phyloP scores from a whole-genome alignment of 2,797 vertebrate species.

The Clarias platycephalus region DNA sequence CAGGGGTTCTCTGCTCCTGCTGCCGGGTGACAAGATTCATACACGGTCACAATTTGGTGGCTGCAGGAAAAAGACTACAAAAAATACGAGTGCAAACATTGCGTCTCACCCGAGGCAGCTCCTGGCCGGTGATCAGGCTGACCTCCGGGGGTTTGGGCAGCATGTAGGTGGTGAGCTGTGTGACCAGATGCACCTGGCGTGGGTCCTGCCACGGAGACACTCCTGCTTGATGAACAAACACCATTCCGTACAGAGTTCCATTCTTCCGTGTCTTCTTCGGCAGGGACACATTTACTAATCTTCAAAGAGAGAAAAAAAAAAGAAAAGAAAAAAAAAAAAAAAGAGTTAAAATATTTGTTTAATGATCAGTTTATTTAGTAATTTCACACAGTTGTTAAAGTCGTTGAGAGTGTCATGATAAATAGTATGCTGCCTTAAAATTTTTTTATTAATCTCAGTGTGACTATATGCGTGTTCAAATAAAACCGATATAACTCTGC shows the following conservation, averaged over 20 bases:
- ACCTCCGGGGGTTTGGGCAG: conserved; percentile 90
- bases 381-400: neutral
- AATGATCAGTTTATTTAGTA: neutral
- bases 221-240: conserved; percentile 92
- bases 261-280: conserved; percentile 96
- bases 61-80: neutral
- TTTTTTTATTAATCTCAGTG: too few species aligned
- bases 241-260: conserved; percentile 88
- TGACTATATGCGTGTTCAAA: neutral
- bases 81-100: neutral
- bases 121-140: conserved; percentile 87
- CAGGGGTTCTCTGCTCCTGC: conserved; percentile 44
- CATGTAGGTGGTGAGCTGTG: conserved; percentile 94
- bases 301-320: neutral
- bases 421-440: neutral
- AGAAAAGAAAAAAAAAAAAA: neutral
- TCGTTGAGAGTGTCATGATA: neutral
- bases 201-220: conserved; percentile 88
- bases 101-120: conserved; percentile 74
- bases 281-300: conserved; percentile 90
- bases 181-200: conserved; percentile 87
- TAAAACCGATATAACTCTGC: neutral
- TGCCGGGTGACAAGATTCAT: conserved; percentile 4
- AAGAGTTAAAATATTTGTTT: neutral
- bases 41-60: neutral